Evolutionary conservation across 2,113 vertebrate species (phyloP).

Genomic region (Datnioides undecimradiatus): DNA sequence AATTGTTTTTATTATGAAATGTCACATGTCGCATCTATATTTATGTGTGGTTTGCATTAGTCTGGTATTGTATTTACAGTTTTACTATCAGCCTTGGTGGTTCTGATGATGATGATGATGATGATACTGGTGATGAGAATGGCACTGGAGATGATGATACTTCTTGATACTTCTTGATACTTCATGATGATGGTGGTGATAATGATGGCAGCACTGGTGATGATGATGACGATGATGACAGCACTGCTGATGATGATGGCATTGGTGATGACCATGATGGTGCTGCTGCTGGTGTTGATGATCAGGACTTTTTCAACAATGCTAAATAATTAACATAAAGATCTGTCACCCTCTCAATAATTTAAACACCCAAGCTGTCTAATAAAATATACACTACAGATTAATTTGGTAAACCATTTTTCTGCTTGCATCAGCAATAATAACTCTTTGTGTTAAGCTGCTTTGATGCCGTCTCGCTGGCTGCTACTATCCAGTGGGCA

Average conservation of each 20-base stretch:
- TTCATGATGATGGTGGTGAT: not conserved
- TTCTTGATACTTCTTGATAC: no score
- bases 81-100: no score
- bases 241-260: not conserved
- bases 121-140: not conserved
- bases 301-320: constrained; percentile 35
- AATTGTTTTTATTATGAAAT: no score
- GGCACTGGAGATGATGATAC: not conserved
- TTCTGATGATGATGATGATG: not conserved
- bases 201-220: not conserved
- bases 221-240: not conserved
- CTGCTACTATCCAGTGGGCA: not conserved
- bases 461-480: constrained; percentile 31
- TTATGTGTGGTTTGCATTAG: no score
- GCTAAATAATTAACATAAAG: constrained; percentile 70
- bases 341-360: constrained; percentile 69
- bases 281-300: no score
- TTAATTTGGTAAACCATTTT: constrained; percentile 37
- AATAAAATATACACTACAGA: constrained; percentile 41
- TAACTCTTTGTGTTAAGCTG: constrained; percentile 37
- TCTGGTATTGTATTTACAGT: no score
- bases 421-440: constrained; percentile 23
- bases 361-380: constrained; percentile 70
- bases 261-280: not conserved
- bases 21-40: no score